Conservation (phyloP, 1,140 invertebrate species). For the Penaeus vannamei region DNA sequence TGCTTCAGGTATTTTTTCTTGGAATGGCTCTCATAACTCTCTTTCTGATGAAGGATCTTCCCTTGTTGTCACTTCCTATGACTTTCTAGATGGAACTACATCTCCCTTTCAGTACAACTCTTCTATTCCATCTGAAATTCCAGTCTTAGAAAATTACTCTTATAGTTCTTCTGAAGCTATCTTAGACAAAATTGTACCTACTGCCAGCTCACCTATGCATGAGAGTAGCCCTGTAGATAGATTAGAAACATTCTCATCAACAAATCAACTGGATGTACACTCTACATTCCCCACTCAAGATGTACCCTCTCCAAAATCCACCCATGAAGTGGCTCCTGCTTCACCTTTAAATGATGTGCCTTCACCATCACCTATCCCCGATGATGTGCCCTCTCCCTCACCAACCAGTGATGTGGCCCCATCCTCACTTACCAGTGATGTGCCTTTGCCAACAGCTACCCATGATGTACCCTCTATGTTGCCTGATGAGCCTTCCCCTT, state of each 20-base stretch:
- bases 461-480: background rate
- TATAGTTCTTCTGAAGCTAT: background rate
- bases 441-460: no score
- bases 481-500: background rate
- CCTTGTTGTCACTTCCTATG: slow-evolving; percentile 36
- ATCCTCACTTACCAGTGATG: background rate
- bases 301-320: slow-evolving; percentile 8
- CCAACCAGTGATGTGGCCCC: background rate
- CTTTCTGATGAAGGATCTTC: slow-evolving; percentile 48
- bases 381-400: background rate
- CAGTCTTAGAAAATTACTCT: slow-evolving; percentile 27
- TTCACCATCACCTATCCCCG: background rate
- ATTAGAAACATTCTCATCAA: no score
- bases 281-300: background rate
- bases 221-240: slow-evolving; percentile 14
- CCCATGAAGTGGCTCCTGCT: slow-evolving; percentile 52
- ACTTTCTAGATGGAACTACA: slow-evolving; percentile 32
- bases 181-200: background rate
- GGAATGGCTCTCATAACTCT: slow-evolving; percentile 52
- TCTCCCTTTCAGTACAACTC: slow-evolving; percentile 22
- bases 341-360: background rate
- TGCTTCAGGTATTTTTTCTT: slow-evolving; percentile 56
- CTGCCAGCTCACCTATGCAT: slow-evolving; percentile 28
- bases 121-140: slow-evolving; percentile 21
- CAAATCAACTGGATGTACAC: no score